Conservation (phyloP, 2,797 vertebrate species). For the Heliangelus exortis region DNA sequence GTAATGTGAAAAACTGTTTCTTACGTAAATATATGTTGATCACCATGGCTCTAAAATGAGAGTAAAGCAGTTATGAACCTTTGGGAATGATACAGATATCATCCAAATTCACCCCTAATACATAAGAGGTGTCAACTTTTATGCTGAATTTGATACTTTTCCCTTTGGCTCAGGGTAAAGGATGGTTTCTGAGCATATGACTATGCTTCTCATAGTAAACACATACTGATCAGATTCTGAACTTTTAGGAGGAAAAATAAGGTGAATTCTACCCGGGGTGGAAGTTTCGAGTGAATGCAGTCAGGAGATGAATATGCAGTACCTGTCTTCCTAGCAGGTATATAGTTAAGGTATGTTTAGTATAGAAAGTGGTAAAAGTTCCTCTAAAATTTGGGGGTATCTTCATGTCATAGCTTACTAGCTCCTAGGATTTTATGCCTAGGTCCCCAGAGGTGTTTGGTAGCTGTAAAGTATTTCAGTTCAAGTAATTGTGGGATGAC, state of each 20-base stretch:
- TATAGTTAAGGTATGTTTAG: neutral
- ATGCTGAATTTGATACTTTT: neutral
- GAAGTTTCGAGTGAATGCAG: neutral
- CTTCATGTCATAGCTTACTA: neutral
- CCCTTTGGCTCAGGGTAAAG: neutral
- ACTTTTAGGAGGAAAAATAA: neutral
- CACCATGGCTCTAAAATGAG: neutral
- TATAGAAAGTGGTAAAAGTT: neutral
- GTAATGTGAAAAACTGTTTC: neutral
- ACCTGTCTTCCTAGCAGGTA: neutral
- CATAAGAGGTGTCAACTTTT: neutral
- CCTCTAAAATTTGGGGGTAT: neutral
- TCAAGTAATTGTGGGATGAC: neutral
- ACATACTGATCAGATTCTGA: neutral
- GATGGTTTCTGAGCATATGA: neutral
- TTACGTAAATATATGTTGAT: neutral
- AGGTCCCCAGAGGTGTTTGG: neutral
- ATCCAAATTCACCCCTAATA: neutral
- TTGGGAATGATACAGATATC: neutral
- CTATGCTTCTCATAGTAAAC: neutral
- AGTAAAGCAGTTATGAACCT: neutral
- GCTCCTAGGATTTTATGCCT: neutral
- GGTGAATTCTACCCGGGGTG: neutral
- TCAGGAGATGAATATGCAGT: neutral
- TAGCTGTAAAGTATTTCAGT: neutral